phyloP scores from a whole-genome alignment of 2,888 invertebrate genomes.

The Andrena bucephala region DNA sequence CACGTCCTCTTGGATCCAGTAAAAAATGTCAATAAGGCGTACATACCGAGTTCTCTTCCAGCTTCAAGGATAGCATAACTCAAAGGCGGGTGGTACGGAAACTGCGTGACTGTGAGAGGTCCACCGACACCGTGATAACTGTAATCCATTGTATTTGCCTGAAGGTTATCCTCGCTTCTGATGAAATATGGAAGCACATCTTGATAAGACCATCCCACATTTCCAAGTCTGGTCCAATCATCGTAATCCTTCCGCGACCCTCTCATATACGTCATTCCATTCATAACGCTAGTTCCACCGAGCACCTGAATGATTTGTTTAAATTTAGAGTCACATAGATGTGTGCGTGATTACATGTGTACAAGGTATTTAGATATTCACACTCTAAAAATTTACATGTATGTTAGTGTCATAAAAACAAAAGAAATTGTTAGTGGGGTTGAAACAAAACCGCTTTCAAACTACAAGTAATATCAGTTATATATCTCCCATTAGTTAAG shows the following conservation, averaged over 20 bases:
- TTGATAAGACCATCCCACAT: conserved; percentile 95
- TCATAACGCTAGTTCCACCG: conserved; percentile 96
- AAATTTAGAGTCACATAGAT: background rate
- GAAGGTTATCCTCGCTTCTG: conserved; percentile 93
- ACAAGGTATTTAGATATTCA: background rate
- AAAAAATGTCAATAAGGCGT: background rate
- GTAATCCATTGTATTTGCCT: conserved; percentile 89
- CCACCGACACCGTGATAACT: conserved; percentile 93
- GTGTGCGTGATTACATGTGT: background rate
- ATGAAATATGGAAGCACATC: conserved; percentile 96
- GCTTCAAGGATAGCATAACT: conserved; percentile 92
- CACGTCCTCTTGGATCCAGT: background rate
- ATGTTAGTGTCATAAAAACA: too few relatives aligned
- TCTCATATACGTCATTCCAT: conserved; percentile 98
- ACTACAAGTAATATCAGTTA: too few relatives aligned
- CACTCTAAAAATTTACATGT: too few relatives aligned
- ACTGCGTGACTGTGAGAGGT: conserved; percentile 91
- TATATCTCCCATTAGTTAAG: too few relatives aligned
- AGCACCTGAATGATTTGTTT: conserved; percentile 87
- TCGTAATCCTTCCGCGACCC: conserved; percentile 95
- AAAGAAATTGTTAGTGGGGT: too few relatives aligned
- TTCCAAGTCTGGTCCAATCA: conserved; percentile 94
- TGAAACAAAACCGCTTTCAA: too few relatives aligned
- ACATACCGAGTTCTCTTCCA: conserved; percentile 90
- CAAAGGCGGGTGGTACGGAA: conserved; percentile 94